Percentiles rank a stretch among this genome's conserved stretches.
Conservation (phyloP, 2,113 vertebrate species). For the Centrocercus urophasianus region DNA sequence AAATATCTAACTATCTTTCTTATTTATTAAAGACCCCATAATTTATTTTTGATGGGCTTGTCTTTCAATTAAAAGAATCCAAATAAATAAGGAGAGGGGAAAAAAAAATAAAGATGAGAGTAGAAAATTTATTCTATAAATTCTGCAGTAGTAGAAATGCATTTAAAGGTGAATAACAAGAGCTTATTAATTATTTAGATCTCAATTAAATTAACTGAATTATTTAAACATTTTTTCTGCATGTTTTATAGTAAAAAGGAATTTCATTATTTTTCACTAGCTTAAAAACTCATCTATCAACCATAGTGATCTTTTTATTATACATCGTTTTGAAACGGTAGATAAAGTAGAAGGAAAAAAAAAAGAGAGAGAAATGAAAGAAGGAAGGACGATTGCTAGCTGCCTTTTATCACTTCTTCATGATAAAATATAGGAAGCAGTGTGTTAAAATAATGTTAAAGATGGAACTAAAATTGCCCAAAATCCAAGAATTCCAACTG, state of each 20-base stretch:
- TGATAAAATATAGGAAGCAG: neutral
- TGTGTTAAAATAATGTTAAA: neutral
- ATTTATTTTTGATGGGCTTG: slow-evolving; percentile 50
- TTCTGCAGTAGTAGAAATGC: neutral
- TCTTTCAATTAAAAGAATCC: slow-evolving; percentile 45
- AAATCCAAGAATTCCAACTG: neutral
- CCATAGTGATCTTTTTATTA: neutral
- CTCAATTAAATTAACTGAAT: slow-evolving; percentile 66
- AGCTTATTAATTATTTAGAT: slow-evolving; percentile 55
- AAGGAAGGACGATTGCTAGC: neutral
- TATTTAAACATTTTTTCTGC: slow-evolving; percentile 47
- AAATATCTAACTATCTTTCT: slow-evolving; percentile 48
- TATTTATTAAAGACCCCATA: slow-evolving; percentile 66
- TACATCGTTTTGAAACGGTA: neutral
- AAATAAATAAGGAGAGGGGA: neutral
- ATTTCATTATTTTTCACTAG: neutral
- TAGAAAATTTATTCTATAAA: neutral
- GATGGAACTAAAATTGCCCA: neutral
- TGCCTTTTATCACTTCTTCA: neutral
- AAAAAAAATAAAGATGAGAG: neutral
- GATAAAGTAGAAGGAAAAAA: neutral
- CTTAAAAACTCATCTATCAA: neutral
- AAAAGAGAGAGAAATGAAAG: neutral
- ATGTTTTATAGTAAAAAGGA: slow-evolving; percentile 2
- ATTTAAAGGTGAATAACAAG: slow-evolving; percentile 34